Base-by-base conservation (phyloP, 1,140 invertebrate genomes). In the Harpegnathos saltator region DNA sequence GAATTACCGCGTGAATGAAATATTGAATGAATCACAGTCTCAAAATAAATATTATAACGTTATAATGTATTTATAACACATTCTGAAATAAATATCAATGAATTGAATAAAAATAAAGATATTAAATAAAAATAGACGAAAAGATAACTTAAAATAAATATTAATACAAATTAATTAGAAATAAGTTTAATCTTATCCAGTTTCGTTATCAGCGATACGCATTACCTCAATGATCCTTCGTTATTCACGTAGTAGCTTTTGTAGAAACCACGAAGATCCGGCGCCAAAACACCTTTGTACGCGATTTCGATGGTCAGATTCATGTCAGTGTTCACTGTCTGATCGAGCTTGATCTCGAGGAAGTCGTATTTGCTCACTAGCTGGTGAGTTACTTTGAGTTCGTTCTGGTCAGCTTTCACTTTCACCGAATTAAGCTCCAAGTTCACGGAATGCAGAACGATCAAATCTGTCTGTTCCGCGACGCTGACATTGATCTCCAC, bases 181-280 rank as follows among this genome's bases (percentile, higher is more conserved):
- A 58, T 9, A 11, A 58, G 56, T 58, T 58, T 14, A 58, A 24
- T 19, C 9, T 69, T 19, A 4, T 69, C 5, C 3, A 50, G 3
- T 19, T 69, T 48, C 0, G 9, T 33, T 50, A 4, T 11, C 3
- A 29, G n/a, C 73, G n/a, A 52, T 66, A 56, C 24, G 74, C 77
- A 71, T 69, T 91, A 95, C 93, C 91, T 93, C 48, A 84, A 94
- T 38, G 90, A 68, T 65, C 91, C 93, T 9, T 91, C 82, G 7
- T 86, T 78, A 56, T 96, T 93, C 11, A 93, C 92, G 87, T 98
- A 98, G 48, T 94, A 96, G 91, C 97, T 98, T 69, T 96, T 95
- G 90, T 98, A 98, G 92, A 98, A 98, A 61, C 98, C 98, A 62
- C 95, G 94, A 91, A 97, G 94, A 78, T 96, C 96, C 12, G 65